Evolutionary conservation across 2,888 invertebrate species (phyloP), one percentile per base, ranked within the genome.

Genomic region (Taphrorychus bicolor): DNA sequence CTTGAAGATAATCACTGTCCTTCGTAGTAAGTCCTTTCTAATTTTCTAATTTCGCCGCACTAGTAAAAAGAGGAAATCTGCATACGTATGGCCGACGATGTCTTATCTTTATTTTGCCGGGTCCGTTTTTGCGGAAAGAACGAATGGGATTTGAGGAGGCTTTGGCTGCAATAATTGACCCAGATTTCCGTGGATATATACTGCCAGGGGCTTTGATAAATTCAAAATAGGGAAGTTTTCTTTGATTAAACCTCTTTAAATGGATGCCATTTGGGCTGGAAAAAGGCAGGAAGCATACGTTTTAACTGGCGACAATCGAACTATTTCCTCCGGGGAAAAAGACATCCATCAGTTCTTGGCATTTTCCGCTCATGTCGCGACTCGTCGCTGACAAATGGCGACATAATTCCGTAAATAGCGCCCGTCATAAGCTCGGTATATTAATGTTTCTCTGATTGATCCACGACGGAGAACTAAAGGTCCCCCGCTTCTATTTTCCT

Each of bases 51-150:
- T 69, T 62, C 54, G 32, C 32, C 51, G 67, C 67, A 67, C 61
- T 61, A 58, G 62, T 62, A 67, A 67, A 67, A 67, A 67, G 62
- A 59, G 32, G 23, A 18, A 62, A 67, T 67, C 67, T 67, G 67
- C 67, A 67, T 67, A 67, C 67, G 62, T 67, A 67, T 67, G 66
- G 59, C 57, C 66, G 57, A 9, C 66, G 61, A 66, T 60, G 67
- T 67, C 67, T 64, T 64, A 64, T 64, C 64, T 64, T 64, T 64
- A 64, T 64, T 64, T 64, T 49, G 57, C 52, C 57, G 57, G 17
- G 51, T 57, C 52, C 57, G 57, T 57, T 57, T 66, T 66, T 41
- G 21, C 42, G 61, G 41, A 66, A 61, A 57, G 61, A 61, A 66
- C n/a, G 61, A 45, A 45, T 45, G 54, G 23, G 66, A 53, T 41